phyloP scores from a whole-genome alignment of 2,888 invertebrate genomes.

The Punctoribates punctum region DNA sequence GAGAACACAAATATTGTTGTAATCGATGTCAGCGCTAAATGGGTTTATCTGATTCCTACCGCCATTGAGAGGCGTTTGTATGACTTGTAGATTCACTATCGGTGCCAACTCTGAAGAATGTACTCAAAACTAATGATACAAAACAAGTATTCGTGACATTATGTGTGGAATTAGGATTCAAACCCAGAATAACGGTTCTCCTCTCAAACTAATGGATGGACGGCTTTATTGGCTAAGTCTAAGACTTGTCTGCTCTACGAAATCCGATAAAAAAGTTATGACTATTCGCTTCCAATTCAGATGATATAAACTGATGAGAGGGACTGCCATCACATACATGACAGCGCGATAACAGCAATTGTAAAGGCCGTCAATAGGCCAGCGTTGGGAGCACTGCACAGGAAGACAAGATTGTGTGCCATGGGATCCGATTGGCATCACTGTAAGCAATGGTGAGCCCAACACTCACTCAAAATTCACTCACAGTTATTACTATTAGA shows the following conservation, averaged over 20 bases:
- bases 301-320: not conserved
- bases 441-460: too few species aligned
- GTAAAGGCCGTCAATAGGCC: not conserved
- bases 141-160: constrained; percentile 10
- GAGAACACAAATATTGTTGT: constrained; percentile 8
- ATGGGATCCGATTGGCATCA: not conserved
- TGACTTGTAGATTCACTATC: constrained; percentile 13
- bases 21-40: constrained; percentile 5
- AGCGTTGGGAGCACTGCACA: not conserved
- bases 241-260: not conserved
- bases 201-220: not conserved
- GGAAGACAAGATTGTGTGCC: not conserved
- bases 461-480: not conserved
- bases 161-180: constrained; percentile 10
- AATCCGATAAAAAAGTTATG: too few species aligned
- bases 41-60: constrained; percentile 16
- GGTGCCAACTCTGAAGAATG: not conserved
- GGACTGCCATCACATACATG: not conserved
- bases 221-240: not conserved
- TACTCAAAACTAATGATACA: not conserved
- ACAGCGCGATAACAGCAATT: not conserved
- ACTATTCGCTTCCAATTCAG: not conserved
- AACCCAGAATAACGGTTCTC: constrained; percentile 13
- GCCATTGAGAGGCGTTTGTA: constrained; percentile 5
- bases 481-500: too few species aligned